Percentiles rank a stretch among this genome's conserved stretches.
Evolutionary conservation across 2,888 invertebrate genomes (phyloP).

Genomic region (Sarcophaga rosellei): DNA sequence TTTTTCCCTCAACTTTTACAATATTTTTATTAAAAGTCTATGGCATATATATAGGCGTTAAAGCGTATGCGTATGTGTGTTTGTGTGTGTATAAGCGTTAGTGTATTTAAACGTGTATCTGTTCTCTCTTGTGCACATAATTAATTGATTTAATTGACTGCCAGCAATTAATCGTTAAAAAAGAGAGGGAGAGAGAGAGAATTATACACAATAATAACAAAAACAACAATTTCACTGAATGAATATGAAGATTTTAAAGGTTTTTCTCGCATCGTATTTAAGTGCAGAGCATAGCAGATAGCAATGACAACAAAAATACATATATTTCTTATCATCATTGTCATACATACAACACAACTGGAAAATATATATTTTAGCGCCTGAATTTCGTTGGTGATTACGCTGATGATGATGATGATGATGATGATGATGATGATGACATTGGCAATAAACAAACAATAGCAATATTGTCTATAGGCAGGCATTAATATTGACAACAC

Average conservation of each 20-base stretch:
- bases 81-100: slow-evolving; percentile 18
- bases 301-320: slow-evolving; percentile 9
- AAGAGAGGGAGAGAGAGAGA: neutral
- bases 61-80: neutral
- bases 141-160: slow-evolving; percentile 69
- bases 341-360: slow-evolving; percentile 4
- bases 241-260: slow-evolving; percentile 10
- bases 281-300: neutral
- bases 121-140: slow-evolving; percentile 58
- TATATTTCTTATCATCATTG: slow-evolving; percentile 31
- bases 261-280: neutral
- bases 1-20: neutral
- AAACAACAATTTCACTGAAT: slow-evolving; percentile 11
- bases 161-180: slow-evolving; percentile 64
- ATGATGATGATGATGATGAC: neutral
- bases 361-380: neutral
- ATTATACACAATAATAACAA: slow-evolving; percentile 44
- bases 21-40: neutral
- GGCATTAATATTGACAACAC: slow-evolving; percentile 7
- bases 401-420: no score
- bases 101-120: slow-evolving; percentile 14
- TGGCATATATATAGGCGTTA: slow-evolving; percentile 2
- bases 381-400: neutral
- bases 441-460: neutral
- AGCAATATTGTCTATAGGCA: neutral